Percentiles rank a stretch among this genome's conserved stretches.
phyloP scores from a whole-genome alignment of 2,888 invertebrate genomes.

The Drosophila phalerata region DNA sequence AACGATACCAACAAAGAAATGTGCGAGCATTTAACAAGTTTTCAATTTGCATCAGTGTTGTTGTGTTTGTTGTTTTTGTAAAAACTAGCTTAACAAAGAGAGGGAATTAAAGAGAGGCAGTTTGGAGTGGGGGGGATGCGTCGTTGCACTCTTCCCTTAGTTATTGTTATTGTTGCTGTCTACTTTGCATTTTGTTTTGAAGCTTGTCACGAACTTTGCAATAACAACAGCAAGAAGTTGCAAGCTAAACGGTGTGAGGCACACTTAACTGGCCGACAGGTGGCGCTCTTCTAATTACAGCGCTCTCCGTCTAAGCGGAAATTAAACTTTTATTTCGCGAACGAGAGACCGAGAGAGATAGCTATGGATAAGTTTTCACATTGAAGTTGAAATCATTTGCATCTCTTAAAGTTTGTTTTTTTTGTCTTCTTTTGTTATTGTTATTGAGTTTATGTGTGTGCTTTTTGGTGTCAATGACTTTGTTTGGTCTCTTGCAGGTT shows the following conservation, averaged over 20 bases:
- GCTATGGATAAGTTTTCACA: constrained; percentile 19
- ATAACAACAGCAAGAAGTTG: constrained; percentile 8
- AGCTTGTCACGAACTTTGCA: constrained; percentile 38
- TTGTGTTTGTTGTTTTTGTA: constrained; percentile 10
- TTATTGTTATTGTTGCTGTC: constrained; percentile 16
- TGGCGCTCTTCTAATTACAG: constrained; percentile 54
- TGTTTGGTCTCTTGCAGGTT: constrained; percentile 69
- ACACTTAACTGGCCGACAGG: constrained; percentile 38
- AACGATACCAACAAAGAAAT: constrained; percentile 46
- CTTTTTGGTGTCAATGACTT: constrained; percentile 73
- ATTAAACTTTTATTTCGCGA: constrained; percentile 1
- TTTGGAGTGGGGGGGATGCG: background rate
- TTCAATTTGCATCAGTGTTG: constrained; percentile 36
- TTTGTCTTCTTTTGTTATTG: constrained; percentile 19
- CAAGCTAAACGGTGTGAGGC: constrained; percentile 3
- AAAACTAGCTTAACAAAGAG: constrained; percentile 7
- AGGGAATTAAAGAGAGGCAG: background rate
- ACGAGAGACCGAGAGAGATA: constrained; percentile 9
- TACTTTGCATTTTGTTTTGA: constrained; percentile 17
- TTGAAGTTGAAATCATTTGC: constrained; percentile 54
- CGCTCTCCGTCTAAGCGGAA: constrained; percentile 34
- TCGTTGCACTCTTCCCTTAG: constrained; percentile 14
- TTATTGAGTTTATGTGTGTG: constrained; percentile 3
- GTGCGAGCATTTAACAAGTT: constrained; percentile 49
- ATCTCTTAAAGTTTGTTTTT: constrained; percentile 48